Base-by-base conservation (phyloP, 2,888 invertebrate species). In the Steinernema hermaphroditum region DNA sequence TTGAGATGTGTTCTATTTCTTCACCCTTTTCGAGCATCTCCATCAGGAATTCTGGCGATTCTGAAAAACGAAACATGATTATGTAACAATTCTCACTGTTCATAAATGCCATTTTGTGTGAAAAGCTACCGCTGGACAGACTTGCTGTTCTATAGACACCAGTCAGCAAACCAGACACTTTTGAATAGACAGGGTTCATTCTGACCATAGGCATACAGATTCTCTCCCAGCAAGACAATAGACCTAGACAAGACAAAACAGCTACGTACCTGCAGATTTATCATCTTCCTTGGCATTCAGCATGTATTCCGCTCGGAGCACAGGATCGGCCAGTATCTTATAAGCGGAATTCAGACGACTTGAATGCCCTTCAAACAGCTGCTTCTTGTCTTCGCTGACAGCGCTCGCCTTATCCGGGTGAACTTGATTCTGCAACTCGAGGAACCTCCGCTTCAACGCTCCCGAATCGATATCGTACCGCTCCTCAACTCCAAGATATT, bases 261-360 rank as follows among this genome's bases (percentile, higher is more conserved):
- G 24, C 22, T 8, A 19, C 54, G 14, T 19, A 54, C 62, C 62
- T 32, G 62, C 14, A 14, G 62, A 27, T 14, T 34, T 22, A 12
- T 69, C 22, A 19, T 43, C 27, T n/a, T 44, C 69, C 22, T 69
- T 69, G 2, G 27, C 8, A 2, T 16, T 43, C 22, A 69, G 69
- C 43, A 69, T 69, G 69, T 69, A 69, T 22, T 69, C 69, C 1
- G 69, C 69, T 27, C 69, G 41, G 1, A 19, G 69, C 19, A 69
- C 22, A 19, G 69, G 69, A 44, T 69, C 69, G 22, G 43, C 19
- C 16, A 69, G 43, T 8, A 44, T 41, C 41, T 41, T 44, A 24
- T 69, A 69, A 14, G 69, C 69, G 8, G 43, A 19, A 24, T 69
- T 69, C 22, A 69, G 69, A 9, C 41, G 69, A 19, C 43, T 43